Evolutionary conservation across 2,888 invertebrate genomes (phyloP).

Genomic region (Erynnis tages): DNA sequence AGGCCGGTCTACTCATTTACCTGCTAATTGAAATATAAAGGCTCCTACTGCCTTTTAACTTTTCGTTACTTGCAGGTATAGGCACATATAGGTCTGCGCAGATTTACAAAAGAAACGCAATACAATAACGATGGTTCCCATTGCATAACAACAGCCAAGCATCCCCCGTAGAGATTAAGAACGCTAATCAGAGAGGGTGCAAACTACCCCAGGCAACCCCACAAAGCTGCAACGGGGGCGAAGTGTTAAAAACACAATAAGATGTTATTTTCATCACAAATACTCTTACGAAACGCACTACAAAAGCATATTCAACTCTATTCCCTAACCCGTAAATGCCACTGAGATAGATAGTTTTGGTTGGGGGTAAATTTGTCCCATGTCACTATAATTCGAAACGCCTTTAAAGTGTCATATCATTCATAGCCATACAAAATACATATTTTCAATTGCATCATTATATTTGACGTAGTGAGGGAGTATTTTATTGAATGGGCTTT

Average conservation of each 20-base stretch:
- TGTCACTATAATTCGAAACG: constrained; percentile 71
- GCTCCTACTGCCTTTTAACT: too few relatives aligned
- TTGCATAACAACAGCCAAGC: constrained; percentile 49
- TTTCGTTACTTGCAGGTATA: too few relatives aligned
- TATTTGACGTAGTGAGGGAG: constrained; percentile 48
- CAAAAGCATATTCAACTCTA: constrained; percentile 37
- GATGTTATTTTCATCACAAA: constrained; percentile 50
- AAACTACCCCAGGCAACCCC: constrained; percentile 64
- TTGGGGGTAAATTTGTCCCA: constrained; percentile 33
- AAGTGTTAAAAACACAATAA: constrained; percentile 80
- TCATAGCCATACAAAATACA: constrained; percentile 75
- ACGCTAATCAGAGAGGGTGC: constrained; percentile 78
- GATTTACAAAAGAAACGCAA: too few relatives aligned
- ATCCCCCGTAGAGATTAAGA: constrained; percentile 75
- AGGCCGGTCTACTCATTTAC: background rate
- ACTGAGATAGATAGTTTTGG: background rate
- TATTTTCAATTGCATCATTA: constrained; percentile 71
- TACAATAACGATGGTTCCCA: constrained; percentile 21
- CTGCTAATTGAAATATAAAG: too few relatives aligned
- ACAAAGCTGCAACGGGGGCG: constrained; percentile 54
- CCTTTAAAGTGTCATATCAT: constrained; percentile 80
- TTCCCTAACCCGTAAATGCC: constrained; percentile 29
- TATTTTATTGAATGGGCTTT: constrained; percentile 53
- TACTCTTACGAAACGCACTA: constrained; percentile 27
- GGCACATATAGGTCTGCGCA: too few relatives aligned